Evolutionary conservation across 1,140 invertebrate genomes (phyloP).

Genomic region (Gonatopus flavifemur): DNA sequence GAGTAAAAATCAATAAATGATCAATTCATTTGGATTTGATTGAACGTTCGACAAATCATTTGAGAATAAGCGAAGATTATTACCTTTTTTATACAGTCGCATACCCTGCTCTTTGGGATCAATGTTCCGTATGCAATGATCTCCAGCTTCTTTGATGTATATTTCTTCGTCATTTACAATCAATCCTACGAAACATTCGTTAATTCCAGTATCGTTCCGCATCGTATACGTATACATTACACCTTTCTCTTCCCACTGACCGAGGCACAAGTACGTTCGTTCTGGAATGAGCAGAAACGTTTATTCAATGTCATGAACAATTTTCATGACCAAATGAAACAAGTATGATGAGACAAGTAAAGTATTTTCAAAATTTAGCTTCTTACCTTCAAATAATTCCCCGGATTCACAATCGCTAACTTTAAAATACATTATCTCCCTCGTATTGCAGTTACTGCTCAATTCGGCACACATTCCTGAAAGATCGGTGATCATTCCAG

Average conservation of each 20-base stretch:
- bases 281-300: conserved; percentile 52
- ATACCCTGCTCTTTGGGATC: conserved; percentile 67
- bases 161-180: conserved; percentile 67
- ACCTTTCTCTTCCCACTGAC: conserved; percentile 70
- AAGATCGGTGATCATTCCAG: conserved; percentile 68
- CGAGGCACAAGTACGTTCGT: conserved; percentile 70
- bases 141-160: conserved; percentile 71
- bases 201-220: conserved; percentile 65
- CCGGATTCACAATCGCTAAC: conserved; percentile 65
- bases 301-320: neutral
- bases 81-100: conserved; percentile 65
- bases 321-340: conserved; percentile 2
- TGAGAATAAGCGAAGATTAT: neutral
- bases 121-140: conserved; percentile 68
- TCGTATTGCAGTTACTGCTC: conserved; percentile 69
- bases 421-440: conserved; percentile 74
- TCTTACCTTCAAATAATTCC: conserved; percentile 68
- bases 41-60: no score
- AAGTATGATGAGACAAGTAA: conserved; percentile 2
- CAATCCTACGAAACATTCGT: conserved; percentile 73
- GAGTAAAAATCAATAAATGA: conserved; percentile 10
- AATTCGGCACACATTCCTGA: conserved; percentile 70
- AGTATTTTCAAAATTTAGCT: neutral
- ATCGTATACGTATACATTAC: conserved; percentile 72
- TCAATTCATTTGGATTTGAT: no score